Conservation (phyloP, 92 coral and sea anemone species). For the Palythoa grandiflora region DNA sequence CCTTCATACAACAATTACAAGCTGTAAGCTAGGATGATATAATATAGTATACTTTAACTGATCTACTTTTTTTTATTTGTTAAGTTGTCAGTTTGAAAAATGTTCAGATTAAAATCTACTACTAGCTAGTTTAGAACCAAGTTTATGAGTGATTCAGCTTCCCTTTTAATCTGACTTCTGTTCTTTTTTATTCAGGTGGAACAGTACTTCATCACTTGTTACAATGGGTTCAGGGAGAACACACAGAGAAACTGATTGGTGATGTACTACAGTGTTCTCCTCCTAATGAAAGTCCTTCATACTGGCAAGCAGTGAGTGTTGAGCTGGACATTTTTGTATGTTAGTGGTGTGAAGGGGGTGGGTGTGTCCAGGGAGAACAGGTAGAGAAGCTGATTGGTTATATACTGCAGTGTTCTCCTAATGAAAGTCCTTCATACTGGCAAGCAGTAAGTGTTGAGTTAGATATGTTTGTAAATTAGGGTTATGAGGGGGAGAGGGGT, state of each 20-base stretch:
- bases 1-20: too few species aligned
- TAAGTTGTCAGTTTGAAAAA: too few species aligned
- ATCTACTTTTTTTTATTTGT: too few species aligned
- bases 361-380: conserved; percentile 39
- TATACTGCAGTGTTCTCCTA: conserved; percentile 71
- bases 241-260: conserved; percentile 73
- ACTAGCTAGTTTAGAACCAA: not conserved
- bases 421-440: conserved; percentile 89
- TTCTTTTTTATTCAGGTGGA: conserved; percentile 72
- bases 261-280: conserved; percentile 79
- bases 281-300: conserved; percentile 86
- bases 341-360: not conserved
- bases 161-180: not conserved
- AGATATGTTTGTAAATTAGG: not conserved
- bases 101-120: too few species aligned
- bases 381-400: conserved; percentile 74
- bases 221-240: conserved; percentile 93
- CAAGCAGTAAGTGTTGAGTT: conserved; percentile 85
- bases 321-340: not conserved
- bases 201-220: conserved; percentile 88
- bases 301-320: conserved; percentile 99
- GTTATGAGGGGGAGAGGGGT: too few species aligned
- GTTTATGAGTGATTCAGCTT: not conserved
- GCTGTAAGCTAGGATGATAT: too few species aligned
- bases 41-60: too few species aligned